Percentiles rank a stretch among this genome's conserved stretches.
phyloP scores from a whole-genome alignment of 2,797 vertebrate species.

The Discoglossus pictus region DNA sequence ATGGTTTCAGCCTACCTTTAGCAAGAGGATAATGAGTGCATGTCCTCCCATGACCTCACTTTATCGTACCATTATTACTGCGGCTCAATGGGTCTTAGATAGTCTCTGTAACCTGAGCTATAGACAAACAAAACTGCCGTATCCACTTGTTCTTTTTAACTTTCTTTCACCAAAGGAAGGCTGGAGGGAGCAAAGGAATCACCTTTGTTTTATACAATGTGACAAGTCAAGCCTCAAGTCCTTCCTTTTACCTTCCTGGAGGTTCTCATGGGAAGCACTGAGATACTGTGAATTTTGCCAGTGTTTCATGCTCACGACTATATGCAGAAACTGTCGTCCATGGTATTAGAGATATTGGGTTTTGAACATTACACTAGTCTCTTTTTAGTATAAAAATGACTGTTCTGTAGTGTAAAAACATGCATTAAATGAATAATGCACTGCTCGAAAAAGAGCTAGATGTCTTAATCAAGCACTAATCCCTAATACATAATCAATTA shows the following conservation, averaged over 20 bases:
- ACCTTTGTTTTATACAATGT: constrained; percentile 31
- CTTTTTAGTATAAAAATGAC: no score
- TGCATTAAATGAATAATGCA: no score
- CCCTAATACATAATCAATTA: no score
- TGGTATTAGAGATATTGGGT: no score
- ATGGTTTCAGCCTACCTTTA: background rate
- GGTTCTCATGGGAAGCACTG: background rate
- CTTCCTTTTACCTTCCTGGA: constrained; percentile 27
- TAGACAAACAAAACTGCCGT: constrained; percentile 28
- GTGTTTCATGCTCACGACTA: constrained; percentile 5
- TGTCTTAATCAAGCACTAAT: no score
- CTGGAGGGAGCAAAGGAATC: constrained; percentile 13
- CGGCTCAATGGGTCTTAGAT: constrained; percentile 14
- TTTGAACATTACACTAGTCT: no score
- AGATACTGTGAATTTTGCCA: background rate
- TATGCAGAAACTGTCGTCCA: no score
- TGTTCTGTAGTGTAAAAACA: no score
- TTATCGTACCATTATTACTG: constrained; percentile 31
- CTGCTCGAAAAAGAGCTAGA: no score
- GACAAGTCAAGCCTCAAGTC: constrained; percentile 15
- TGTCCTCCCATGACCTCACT: constrained; percentile 39
- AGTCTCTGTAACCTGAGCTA: constrained; percentile 17
- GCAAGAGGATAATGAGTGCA: constrained; percentile 5
- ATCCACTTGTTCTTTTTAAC: constrained; percentile 25
- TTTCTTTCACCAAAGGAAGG: constrained; percentile 27